Base-by-base conservation (phyloP, 2,113 vertebrate species). In the Mustelus asterias region DNA sequence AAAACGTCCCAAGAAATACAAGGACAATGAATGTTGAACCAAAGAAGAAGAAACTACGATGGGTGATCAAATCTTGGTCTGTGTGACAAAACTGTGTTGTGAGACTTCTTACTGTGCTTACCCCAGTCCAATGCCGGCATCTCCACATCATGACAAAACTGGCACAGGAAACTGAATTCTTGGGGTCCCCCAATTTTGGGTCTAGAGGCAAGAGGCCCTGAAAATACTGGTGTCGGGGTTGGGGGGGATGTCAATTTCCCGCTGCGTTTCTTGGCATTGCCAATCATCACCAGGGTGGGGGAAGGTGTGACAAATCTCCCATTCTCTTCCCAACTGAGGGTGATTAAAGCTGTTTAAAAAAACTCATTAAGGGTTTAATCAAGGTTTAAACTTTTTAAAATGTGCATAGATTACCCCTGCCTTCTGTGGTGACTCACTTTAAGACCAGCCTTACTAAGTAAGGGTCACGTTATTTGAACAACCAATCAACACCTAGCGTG, bases 41-140 rank as follows among this genome's bases (percentile, higher is more conserved):
- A 88, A 88, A 54, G 9, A 5, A 6, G 54, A 29, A 90, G 24
- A 60, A 3, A 60, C 33, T 90, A 88, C 16, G 3, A 83, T 3
- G 78, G 9, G n/a, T 86, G 86, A 33, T 48, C 14, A 26, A 60
- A 58, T 9, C 33, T 92, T 60, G 89, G 58, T 37, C 60, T 65
- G 63, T 65, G 58, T 37, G 58, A 92, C 89, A 92, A 92, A 33
- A 89, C n/a, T n/a, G n/a, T n/a, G n/a, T n/a, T n/a, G n/a, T n/a
- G n/a, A n/a, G n/a, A n/a, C n/a, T n/a, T n/a, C n/a, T n/a, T n/a
- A n/a, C n/a, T n/a, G n/a, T n/a, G n/a, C n/a, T n/a, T n/a, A n/a
- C n/a, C n/a, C n/a, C n/a, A n/a, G n/a, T n/a, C n/a, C n/a, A n/a
- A n/a, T n/a, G n/a, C n/a, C n/a, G n/a, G n/a, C n/a, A n/a, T n/a